These are phyloP conservation scores for Nephrotoma guestfalica DNA, from an alignment of 2,888 invertebrate species.

Conservation along the genomic window DNA sequence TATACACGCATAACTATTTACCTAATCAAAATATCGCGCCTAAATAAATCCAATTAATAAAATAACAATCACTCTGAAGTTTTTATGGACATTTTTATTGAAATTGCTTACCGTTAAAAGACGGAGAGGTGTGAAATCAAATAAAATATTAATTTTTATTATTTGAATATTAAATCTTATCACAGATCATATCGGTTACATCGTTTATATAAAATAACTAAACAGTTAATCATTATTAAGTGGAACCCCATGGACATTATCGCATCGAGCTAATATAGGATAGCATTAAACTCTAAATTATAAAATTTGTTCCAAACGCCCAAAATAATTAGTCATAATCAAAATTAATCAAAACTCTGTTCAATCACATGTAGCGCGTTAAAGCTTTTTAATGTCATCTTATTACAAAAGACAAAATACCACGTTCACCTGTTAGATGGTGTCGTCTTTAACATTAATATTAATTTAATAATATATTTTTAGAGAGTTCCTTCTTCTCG, in stretches of 20 bases:
- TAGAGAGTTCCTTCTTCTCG: background rate
- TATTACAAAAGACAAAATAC: background rate
- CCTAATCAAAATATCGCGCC: background rate
- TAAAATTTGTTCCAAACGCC: background rate
- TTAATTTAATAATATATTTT: background rate
- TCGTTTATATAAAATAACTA: background rate
- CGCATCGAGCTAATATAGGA: background rate
- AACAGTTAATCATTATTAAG: background rate
- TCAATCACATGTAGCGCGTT: background rate
- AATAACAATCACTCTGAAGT: background rate
- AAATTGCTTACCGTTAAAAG: background rate
- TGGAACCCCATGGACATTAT: background rate
- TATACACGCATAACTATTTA: background rate
- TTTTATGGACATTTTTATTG: background rate
- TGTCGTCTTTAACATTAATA: background rate
- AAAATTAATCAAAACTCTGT: background rate
- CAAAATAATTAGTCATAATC: background rate
- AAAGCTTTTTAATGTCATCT: background rate
- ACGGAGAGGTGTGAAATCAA: background rate
- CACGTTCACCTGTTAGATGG: background rate
- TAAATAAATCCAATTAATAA: background rate
- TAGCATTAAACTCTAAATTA: background rate
- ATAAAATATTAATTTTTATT: background rate
- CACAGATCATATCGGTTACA: background rate
- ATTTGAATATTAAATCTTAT: background rate